Conservation (phyloP, 2,113 vertebrate genomes). For the Periophthalmodon schlosseri region DNA sequence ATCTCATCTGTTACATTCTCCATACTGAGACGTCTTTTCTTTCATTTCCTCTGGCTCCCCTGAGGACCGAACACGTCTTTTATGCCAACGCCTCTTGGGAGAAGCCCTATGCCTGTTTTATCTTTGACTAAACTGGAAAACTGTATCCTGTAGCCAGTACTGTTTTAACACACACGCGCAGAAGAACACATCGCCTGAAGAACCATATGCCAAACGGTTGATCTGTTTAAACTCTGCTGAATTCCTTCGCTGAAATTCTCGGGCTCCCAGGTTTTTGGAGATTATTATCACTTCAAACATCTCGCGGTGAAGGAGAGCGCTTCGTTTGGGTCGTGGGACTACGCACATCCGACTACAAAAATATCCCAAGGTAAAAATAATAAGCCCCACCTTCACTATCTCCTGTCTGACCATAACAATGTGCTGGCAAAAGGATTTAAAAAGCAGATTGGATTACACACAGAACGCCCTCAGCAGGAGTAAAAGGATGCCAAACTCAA, state of each 20-base stretch:
- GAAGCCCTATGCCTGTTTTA: conserved; percentile 1
- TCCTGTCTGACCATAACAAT: conserved; percentile 25
- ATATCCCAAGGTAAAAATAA: conserved; percentile 83
- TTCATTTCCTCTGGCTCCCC: not conserved
- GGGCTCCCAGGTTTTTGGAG: conserved; percentile 84
- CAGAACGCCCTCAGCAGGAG: conserved; percentile 28
- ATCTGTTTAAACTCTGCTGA: not conserved
- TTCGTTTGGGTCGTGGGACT: conserved; percentile 79
- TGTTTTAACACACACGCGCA: not conserved
- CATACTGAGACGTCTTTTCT: not conserved
- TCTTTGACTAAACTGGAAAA: not conserved
- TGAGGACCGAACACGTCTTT: not conserved
- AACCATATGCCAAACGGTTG: not conserved
- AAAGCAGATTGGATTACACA: conserved; percentile 51
- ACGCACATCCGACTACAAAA: conserved; percentile 81
- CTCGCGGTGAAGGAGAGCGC: conserved; percentile 86
- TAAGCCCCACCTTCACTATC: conserved; percentile 10
- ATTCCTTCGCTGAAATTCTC: not conserved
- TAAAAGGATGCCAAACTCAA: conserved; percentile 30
- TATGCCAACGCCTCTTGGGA: not conserved
- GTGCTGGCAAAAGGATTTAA: conserved; percentile 47
- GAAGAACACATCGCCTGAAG: not conserved
- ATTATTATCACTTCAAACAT: conserved; percentile 95
- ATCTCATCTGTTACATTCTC: not conserved
- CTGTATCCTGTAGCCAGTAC: rapidly evolving